Evolutionary conservation across 2,113 vertebrate genomes (phyloP).

Genomic region (Terrapene triunguis): DNA sequence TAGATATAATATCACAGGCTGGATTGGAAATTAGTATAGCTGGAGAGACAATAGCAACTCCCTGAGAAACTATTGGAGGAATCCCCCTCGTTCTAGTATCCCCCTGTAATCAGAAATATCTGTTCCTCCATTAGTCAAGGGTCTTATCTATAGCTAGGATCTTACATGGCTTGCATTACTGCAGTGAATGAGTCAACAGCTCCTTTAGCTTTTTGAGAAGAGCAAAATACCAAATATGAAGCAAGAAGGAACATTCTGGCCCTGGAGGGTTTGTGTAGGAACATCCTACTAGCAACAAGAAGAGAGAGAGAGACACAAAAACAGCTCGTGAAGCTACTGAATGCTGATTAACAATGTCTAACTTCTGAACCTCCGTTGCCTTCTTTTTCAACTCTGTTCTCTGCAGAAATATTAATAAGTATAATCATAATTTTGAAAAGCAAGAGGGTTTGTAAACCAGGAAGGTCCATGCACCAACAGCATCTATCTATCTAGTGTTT

Average conservation of each 20-base stretch:
- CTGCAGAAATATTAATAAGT: not conserved
- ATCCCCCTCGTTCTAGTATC: not conserved
- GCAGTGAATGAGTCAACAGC: fast-evolving
- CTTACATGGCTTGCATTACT: fast-evolving
- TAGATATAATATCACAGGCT: not conserved
- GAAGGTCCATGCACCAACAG: not conserved
- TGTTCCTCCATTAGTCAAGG: not conserved
- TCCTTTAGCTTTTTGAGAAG: not conserved
- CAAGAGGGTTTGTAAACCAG: not conserved
- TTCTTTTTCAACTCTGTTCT: not conserved
- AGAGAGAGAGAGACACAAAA: not conserved
- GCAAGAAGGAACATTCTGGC: not conserved
- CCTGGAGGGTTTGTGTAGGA: not conserved
- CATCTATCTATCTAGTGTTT: not conserved
- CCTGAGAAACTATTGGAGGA: not conserved
- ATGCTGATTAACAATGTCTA: not conserved
- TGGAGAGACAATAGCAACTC: slow-evolving; percentile 47
- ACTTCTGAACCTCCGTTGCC: not conserved
- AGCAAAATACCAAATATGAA: not conserved
- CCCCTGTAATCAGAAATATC: not conserved
- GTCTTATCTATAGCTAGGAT: not conserved
- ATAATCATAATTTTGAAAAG: not conserved
- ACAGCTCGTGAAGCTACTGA: not conserved
- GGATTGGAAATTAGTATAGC: not conserved
- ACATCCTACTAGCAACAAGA: not conserved